These are phyloP conservation scores for Cettia cetti DNA, from an alignment of 2,113 vertebrate genomes.

Conservation along the genomic window DNA sequence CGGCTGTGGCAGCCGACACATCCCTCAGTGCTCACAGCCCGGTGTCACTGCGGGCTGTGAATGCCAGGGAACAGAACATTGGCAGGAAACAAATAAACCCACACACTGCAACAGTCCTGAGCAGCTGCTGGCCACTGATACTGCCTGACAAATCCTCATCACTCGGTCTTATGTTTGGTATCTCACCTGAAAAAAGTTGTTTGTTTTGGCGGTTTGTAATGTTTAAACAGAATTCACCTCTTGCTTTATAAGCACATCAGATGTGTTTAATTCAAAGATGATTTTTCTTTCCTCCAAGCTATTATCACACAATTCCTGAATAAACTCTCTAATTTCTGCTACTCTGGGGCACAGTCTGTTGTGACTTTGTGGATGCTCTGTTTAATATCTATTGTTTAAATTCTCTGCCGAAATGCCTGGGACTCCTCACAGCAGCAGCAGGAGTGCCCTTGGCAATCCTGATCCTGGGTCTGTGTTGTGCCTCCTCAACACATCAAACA, in stretches of 20 bases:
- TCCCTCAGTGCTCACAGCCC: fast-evolving
- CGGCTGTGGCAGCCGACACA: fast-evolving
- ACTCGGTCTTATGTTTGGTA: fast-evolving
- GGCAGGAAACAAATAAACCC: not conserved
- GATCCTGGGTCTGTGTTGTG: not conserved
- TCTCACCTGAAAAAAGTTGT: not conserved
- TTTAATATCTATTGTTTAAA: not conserved
- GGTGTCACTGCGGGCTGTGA: fast-evolving
- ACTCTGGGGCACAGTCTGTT: not conserved
- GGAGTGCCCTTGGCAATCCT: not conserved
- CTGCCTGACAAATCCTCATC: fast-evolving
- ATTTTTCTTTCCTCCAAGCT: not conserved
- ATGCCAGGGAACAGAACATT: too few species aligned
- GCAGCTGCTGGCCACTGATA: not conserved
- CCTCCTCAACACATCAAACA: not conserved
- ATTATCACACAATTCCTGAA: not conserved
- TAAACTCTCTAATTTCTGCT: not conserved
- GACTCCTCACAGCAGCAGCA: not conserved
- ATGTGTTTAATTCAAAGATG: not conserved
- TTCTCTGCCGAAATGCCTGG: not conserved
- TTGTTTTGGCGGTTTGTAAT: not conserved
- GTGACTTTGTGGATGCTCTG: not conserved
- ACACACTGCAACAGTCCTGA: not conserved
- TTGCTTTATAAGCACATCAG: not conserved
- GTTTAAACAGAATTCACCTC: not conserved